Evolutionary conservation across 2,888 invertebrate species (phyloP), one percentile per base, ranked within the genome.

Genomic region (Orchestes rusci): DNA sequence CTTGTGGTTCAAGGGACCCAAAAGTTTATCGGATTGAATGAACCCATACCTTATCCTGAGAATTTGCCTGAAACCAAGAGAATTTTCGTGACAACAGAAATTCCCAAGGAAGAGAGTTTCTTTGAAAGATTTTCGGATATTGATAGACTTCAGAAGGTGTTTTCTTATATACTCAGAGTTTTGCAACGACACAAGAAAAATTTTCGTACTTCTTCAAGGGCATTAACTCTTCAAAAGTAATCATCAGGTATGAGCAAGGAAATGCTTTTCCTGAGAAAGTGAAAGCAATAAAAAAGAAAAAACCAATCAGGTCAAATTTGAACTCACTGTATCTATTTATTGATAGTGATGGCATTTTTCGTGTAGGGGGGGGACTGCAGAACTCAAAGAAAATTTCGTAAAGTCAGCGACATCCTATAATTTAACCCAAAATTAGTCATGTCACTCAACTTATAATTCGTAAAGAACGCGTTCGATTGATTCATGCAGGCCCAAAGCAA

Each of bases 401-500:
- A 23, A 23, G 39, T 17, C 35, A 50, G 31, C 46, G 39, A 35
- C 48, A 51, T 42, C 51, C 48, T n/a, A 30, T 50, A 32, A 51
- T 51, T 20, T 42, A 48, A 17, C 45, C 48, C n/a, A 45, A 46
- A 29, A 36, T 32, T 16, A 32, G 16, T 46, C 15, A 23, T 18
- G 17, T 51, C 12, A 50, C 46, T 16, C 23, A 19, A 16, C 35
- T 52, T 20, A 40, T 51, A 10, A 52, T 52, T 16, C 12, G 13
- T 15, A 13, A 23, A n/a, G 48, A 51, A 34, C 48, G 48, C 37
- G 2, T 42, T 5, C 23, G 8, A 13, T 39, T 48, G 23, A 27
- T 47, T 8, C 48, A 52, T 33, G 50, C 47, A 12, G 50, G 52
- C n/a, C 45, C 16, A 38, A 47, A 45, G 35, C 39, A 40, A 33